Conservation (phyloP, 2,113 vertebrate genomes). For the Pachycephala philippinensis region DNA sequence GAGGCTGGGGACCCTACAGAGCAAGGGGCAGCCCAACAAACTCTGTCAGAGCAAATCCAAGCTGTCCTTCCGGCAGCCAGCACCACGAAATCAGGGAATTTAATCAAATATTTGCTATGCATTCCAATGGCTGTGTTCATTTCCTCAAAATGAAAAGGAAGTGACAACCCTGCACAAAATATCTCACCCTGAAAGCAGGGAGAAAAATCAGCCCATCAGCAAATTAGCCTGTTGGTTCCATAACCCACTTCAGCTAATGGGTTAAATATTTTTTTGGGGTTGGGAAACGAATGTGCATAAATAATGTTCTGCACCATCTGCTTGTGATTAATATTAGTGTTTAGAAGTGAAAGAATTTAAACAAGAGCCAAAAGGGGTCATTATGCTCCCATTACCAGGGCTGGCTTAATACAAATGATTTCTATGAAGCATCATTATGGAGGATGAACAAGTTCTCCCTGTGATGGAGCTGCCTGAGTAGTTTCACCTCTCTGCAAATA, state of each 20-base stretch:
- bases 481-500: constrained; percentile 28
- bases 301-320: constrained; percentile 53
- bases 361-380: constrained; percentile 56
- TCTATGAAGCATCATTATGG: constrained; percentile 8
- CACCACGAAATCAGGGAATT: fast-evolving
- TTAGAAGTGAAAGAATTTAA: constrained; percentile 59
- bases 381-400: constrained; percentile 41
- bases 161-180: neutral
- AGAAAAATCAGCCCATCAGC: neutral
- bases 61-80: neutral
- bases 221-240: constrained; percentile 5
- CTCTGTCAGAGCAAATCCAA: fast-evolving
- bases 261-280: constrained; percentile 25
- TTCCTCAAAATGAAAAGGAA: neutral
- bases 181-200: neutral
- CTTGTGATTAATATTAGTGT: constrained; percentile 59
- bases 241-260: constrained; percentile 19
- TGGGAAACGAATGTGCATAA: constrained; percentile 48
- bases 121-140: neutral
- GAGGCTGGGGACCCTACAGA: neutral
- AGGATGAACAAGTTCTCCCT: constrained; percentile 7
- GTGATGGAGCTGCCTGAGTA: neutral
- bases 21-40: neutral
- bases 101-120: neutral
- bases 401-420: constrained; percentile 48